phyloP scores from a whole-genome alignment of 37 sponge, comb jelly and placozoan species.

The Diacarnus erythraeanus region DNA sequence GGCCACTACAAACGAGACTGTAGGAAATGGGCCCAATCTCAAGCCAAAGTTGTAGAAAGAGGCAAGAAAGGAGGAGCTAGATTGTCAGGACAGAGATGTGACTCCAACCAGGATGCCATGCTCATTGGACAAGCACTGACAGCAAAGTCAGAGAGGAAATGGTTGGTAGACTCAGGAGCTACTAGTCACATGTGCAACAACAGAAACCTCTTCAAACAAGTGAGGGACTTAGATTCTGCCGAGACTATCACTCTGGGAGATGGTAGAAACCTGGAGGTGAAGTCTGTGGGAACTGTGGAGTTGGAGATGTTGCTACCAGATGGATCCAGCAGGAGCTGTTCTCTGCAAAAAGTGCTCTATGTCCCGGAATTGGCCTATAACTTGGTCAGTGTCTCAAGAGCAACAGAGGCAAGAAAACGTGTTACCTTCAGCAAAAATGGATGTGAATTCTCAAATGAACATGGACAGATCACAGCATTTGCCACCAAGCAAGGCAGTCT shows the following conservation, averaged over 20 bases:
- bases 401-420: neutral
- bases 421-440: neutral
- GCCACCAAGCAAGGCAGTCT: slow-evolving; percentile 46
- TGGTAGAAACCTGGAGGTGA: neutral
- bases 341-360: too few relatives aligned
- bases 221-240: neutral
- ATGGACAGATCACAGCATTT: neutral
- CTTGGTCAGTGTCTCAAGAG: slow-evolving; percentile 10
- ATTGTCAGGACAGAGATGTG: too few relatives aligned
- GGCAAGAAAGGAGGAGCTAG: too few relatives aligned
- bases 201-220: too few relatives aligned
- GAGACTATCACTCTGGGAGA: slow-evolving; percentile 18
- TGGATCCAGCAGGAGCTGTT: slow-evolving; percentile 3
- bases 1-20: too few relatives aligned
- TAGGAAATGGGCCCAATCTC: too few relatives aligned
- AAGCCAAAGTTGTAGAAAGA: too few relatives aligned
- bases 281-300: too few relatives aligned
- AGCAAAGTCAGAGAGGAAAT: slow-evolving; percentile 9
- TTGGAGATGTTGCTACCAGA: too few relatives aligned
- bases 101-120: neutral
- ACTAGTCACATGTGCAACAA: too few relatives aligned
- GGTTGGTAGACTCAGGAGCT: too few relatives aligned
- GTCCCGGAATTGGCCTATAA: slow-evolving; percentile 25
- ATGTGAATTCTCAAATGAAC: neutral
- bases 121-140: neutral